Conservation (phyloP, 2,888 invertebrate genomes). For the Protula sp. region DNA sequence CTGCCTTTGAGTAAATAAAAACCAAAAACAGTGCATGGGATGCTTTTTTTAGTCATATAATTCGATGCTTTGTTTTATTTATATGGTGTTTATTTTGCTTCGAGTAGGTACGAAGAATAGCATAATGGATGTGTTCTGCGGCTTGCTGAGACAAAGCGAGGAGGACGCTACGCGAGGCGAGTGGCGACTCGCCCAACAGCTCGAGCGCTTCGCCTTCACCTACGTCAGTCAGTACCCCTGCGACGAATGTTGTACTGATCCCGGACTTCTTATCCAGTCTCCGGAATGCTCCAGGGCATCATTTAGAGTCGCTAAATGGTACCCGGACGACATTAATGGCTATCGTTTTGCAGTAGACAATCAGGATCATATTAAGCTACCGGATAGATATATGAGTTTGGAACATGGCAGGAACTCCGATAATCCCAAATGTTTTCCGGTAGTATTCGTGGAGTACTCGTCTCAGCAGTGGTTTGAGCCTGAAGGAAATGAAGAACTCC, state of each 20-base stretch:
- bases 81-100: too few relatives aligned
- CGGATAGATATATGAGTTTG: too few relatives aligned
- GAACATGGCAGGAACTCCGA: background rate
- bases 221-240: conserved; percentile 23
- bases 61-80: too few relatives aligned
- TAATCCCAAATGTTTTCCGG: conserved; percentile 22
- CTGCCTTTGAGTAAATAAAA: too few relatives aligned
- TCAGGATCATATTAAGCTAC: background rate
- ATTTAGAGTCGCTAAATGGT: conserved; percentile 40
- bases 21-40: too few relatives aligned
- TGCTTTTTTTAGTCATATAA: too few relatives aligned
- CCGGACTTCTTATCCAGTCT: conserved; percentile 5
- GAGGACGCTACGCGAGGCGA: conserved; percentile 34
- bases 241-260: conserved; percentile 14
- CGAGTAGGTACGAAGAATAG: conserved; percentile 25
- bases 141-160: conserved; percentile 34
- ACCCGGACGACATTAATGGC: conserved; percentile 32
- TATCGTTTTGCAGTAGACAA: conserved; percentile 25
- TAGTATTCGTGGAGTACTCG: conserved; percentile 29
- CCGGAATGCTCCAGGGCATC: conserved; percentile 35
- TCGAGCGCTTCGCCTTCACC: conserved; percentile 41
- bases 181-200: conserved; percentile 26
- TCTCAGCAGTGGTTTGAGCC: background rate
- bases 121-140: conserved; percentile 35
- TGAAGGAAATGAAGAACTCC: background rate